Percentiles rank a stretch among this genome's conserved stretches.
phyloP scores from a whole-genome alignment of 2,888 invertebrate species.

The Hyles lineata region DNA sequence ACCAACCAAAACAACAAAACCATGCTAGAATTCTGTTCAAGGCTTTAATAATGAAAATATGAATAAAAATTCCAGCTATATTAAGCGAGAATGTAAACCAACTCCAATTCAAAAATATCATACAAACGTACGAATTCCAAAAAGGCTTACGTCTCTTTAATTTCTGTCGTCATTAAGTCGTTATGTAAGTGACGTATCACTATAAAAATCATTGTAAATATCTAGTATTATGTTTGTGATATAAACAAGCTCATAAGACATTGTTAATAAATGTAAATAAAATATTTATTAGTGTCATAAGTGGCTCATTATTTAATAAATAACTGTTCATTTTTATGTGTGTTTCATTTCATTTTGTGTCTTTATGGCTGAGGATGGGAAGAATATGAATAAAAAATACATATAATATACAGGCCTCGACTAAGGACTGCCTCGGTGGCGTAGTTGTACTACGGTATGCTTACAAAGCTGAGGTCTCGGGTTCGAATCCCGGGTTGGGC shows the following conservation, averaged over 20 bases:
- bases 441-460: too few relatives aligned
- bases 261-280: constrained; percentile 52
- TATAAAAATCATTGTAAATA: constrained; percentile 41
- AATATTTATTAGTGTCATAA: constrained; percentile 54
- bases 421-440: too few relatives aligned
- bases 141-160: neutral
- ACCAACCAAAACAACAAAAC: too few relatives aligned
- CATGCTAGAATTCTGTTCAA: too few relatives aligned
- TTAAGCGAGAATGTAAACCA: neutral
- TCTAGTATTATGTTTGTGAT: constrained; percentile 49
- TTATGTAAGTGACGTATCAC: constrained; percentile 14
- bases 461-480: too few relatives aligned
- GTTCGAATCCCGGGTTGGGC: too few relatives aligned
- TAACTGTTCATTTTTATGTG: constrained; percentile 69
- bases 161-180: neutral
- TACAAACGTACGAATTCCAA: too few relatives aligned
- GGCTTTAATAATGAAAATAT: too few relatives aligned
- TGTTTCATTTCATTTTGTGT: constrained; percentile 53
- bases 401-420: too few relatives aligned
- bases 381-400: too few relatives aligned
- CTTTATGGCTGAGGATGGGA: too few relatives aligned
- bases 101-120: neutral
- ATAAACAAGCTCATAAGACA: constrained; percentile 52
- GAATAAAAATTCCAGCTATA: too few relatives aligned
- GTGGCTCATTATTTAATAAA: constrained; percentile 61